Evolutionary conservation across 2,888 invertebrate genomes (phyloP).

Genomic region (Blera fallax): DNA sequence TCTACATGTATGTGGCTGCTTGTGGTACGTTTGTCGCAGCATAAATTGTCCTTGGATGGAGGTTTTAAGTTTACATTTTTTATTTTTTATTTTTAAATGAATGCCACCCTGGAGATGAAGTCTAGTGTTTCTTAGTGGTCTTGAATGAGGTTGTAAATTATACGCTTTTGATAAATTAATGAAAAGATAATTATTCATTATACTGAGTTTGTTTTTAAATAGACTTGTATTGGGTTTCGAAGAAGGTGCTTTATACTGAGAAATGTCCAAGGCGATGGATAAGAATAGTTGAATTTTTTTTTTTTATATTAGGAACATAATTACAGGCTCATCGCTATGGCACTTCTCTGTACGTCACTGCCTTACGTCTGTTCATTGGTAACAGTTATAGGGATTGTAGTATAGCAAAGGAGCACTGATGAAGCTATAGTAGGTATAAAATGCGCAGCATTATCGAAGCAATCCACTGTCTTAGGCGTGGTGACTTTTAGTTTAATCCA

Average conservation of each 20-base stretch:
- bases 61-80: conserved; percentile 1
- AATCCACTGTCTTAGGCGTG: too few species aligned
- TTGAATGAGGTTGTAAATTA: not conserved
- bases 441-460: too few species aligned
- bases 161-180: not conserved
- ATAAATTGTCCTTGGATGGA: conserved; percentile 19
- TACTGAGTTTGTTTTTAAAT: not conserved
- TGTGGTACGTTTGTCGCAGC: not conserved
- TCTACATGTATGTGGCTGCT: not conserved
- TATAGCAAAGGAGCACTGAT: too few species aligned
- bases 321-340: too few species aligned
- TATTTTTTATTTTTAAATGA: not conserved
- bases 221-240: not conserved
- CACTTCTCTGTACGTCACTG: not conserved
- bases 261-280: not conserved
- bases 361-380: too few species aligned
- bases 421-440: too few species aligned
- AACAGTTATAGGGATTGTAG: too few species aligned
- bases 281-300: not conserved
- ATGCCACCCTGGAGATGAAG: not conserved
- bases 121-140: not conserved
- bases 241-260: not conserved
- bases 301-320: not conserved
- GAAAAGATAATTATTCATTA: not conserved
- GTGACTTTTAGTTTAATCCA: too few species aligned